Evolutionary conservation across 2,888 invertebrate genomes (phyloP), one percentile per base, ranked within the genome.

Genomic region (Leptopilina myrica): DNA sequence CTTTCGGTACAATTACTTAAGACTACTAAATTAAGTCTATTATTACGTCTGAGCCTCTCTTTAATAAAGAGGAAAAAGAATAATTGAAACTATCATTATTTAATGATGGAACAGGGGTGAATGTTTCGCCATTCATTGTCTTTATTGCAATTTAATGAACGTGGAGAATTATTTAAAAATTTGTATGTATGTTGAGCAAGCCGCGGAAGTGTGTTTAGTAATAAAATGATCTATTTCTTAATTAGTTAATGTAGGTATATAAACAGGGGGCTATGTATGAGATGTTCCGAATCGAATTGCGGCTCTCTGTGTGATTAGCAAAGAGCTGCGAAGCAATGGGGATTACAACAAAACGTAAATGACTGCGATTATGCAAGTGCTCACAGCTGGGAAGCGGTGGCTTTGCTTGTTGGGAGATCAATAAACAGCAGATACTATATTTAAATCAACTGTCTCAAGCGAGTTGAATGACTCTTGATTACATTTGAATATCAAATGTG

Each of bases 281-380:
- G 69, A 73, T 56, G 69, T 53, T 73, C 69, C 33, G 56, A n/a
- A 73, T 73, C n/a, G 69, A 56, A 73, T 53, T 73, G 56, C 53
- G 69, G 69, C 33, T 73, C n/a, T 73, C 53, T 73, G 33, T 73
- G 56, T n/a, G 69, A 73, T 73, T 73, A 56, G 69, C 56, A 73
- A 73, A 73, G 69, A 73, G 43, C 33, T 33, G 33, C 53, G 14
- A 73, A 73, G 53, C 69, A 73, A 33, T 73, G 56, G 69, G 69
- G 69, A 73, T 73, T 73, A 56, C 53, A 73, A 73, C 33, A 56
- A 69, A 73, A 73, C 33, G 69, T 73, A 73, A 73, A 33, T 73
- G 69, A 73, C 69, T 53, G 14, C n/a, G 53, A 73, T 73, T 73
- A 73, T 73, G 69, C 53, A 73, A 73, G 53, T 73, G 33, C 69